Conservation (phyloP, 2,797 vertebrate genomes). For the Babyrousa celebensis region DNA sequence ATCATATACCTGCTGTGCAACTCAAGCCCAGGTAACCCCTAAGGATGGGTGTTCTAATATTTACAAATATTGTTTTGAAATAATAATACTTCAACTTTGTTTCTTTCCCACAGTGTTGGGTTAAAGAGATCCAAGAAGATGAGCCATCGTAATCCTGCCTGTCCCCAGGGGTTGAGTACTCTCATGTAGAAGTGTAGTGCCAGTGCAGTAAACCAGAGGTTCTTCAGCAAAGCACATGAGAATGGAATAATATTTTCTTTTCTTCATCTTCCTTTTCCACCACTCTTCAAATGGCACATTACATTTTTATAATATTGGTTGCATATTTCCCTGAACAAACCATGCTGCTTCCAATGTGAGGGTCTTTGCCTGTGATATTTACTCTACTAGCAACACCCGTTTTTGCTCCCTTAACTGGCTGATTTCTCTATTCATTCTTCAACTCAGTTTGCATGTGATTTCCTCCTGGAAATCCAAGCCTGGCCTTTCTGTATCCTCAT, state of each 20-base stretch:
- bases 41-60: neutral
- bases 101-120: neutral
- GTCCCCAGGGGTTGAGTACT: neutral
- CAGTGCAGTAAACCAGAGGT: neutral
- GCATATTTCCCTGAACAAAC: neutral
- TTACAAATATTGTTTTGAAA: constrained; percentile 27
- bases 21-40: neutral
- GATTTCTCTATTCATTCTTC: neutral
- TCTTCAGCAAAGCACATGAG: neutral
- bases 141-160: neutral
- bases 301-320: neutral
- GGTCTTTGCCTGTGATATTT: neutral
- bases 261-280: neutral
- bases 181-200: neutral
- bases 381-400: neutral
- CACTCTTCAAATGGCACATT: neutral
- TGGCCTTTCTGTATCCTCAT: neutral
- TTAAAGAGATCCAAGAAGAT: neutral
- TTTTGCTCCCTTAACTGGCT: neutral
- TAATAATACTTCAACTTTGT: neutral
- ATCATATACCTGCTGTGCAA: neutral
- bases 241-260: neutral
- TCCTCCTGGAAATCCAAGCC: neutral
- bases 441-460: neutral
- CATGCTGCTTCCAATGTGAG: neutral